Percentiles rank a stretch among this genome's conserved stretches.
These are phyloP conservation scores for Chymomyza amoena DNA, from an alignment of 2,888 invertebrate genomes.

Conservation along the genomic window DNA sequence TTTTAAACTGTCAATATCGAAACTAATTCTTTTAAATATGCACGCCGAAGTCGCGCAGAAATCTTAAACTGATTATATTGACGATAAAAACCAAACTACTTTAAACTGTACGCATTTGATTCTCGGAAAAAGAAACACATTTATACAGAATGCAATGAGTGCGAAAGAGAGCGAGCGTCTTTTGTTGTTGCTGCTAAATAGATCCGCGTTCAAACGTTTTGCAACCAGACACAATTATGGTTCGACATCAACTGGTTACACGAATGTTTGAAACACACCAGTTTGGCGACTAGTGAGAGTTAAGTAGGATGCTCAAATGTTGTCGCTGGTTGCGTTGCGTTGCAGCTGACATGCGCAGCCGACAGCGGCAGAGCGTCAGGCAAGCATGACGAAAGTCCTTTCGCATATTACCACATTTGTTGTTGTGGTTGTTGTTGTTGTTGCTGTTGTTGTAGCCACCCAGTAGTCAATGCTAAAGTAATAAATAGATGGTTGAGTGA, in stretches of 20 bases:
- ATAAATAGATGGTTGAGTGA: slow-evolving; percentile 3
- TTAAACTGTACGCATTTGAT: too few species aligned
- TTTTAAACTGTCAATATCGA: too few species aligned
- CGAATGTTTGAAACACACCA: background rate
- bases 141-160: background rate
- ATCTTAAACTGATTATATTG: too few species aligned
- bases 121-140: too few species aligned
- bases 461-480: slow-evolving; percentile 55
- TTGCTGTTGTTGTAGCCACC: slow-evolving; percentile 38
- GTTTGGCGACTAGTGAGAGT: background rate
- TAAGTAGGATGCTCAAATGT: background rate
- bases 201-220: slow-evolving; percentile 12
- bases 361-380: slow-evolving; percentile 19
- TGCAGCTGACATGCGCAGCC: slow-evolving; percentile 11
- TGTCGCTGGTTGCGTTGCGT: slow-evolving; percentile 27
- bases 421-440: slow-evolving; percentile 20
- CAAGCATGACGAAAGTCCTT: slow-evolving; percentile 75
- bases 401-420: slow-evolving; percentile 74
- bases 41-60: too few species aligned
- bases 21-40: too few species aligned
- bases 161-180: background rate
- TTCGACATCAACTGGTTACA: background rate
- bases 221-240: slow-evolving; percentile 17
- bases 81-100: too few species aligned
- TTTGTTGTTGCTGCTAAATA: background rate